A percentile compares a stretch with the other conserved stretches of the same genome.
phyloP scores from a whole-genome alignment of 2,797 vertebrate genomes.

The Selene dorsalis region DNA sequence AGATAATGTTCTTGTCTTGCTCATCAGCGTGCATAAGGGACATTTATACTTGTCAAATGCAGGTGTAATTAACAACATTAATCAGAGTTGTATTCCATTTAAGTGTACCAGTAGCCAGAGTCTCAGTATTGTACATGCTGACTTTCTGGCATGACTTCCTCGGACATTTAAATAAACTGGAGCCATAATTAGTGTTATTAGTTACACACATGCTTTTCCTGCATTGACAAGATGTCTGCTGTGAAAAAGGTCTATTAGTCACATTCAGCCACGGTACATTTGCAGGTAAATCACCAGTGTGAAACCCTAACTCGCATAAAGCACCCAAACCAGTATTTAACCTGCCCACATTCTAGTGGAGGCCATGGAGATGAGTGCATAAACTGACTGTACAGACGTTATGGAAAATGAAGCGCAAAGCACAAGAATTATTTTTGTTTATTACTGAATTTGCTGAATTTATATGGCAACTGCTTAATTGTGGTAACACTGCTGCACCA shows the following conservation, averaged over 20 bases:
- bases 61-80: not conserved
- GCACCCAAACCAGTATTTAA: not conserved
- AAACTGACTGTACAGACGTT: slow-evolving; percentile 17
- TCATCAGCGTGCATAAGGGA: slow-evolving; percentile 1
- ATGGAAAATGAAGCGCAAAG: slow-evolving; percentile 10
- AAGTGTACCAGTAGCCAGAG: not conserved
- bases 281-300: not conserved
- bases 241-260: not conserved
- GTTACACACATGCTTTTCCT: not conserved
- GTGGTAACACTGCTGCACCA: slow-evolving; percentile 29
- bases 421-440: not conserved
- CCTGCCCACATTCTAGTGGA: not conserved
- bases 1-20: not conserved
- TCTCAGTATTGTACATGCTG: not conserved
- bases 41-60: not conserved
- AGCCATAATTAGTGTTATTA: not conserved
- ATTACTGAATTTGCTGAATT: slow-evolving; percentile 31
- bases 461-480: slow-evolving; percentile 35
- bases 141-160: not conserved
- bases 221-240: not conserved
- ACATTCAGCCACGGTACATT: not conserved
- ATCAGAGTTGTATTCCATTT: not conserved
- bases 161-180: not conserved
- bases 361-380: not conserved
- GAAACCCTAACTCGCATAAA: not conserved